Percentiles rank a stretch among this genome's conserved stretches.
These are phyloP conservation scores for Bubo scandiacus DNA, from an alignment of 2,113 vertebrate species.

Conservation along the genomic window DNA sequence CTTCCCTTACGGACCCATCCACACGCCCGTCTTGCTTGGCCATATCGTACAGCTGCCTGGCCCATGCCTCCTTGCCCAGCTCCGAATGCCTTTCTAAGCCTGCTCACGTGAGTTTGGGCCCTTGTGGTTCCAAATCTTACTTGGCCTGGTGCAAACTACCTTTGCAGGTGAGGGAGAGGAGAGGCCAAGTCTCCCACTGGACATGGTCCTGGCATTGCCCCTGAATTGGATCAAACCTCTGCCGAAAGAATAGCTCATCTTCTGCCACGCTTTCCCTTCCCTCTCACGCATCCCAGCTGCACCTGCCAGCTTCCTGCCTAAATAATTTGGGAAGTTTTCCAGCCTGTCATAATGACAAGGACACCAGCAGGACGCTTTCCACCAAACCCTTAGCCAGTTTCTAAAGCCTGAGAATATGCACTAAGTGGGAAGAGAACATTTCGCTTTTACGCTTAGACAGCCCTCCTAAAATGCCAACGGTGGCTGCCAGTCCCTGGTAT, in stretches of 20 bases:
- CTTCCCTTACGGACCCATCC: neutral
- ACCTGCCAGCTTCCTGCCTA: neutral
- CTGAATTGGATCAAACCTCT: neutral
- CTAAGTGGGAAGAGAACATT: neutral
- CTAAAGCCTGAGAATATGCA: neutral
- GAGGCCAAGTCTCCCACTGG: neutral
- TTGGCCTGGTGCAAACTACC: neutral
- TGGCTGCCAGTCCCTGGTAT: neutral
- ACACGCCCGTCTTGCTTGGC: rapidly evolving
- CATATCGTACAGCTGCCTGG: rapidly evolving
- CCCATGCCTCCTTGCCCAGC: rapidly evolving
- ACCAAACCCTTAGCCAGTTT: neutral
- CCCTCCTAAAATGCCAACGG: rapidly evolving
- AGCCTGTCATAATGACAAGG: neutral
- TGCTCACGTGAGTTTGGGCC: neutral
- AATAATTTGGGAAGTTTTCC: neutral
- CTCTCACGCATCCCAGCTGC: rapidly evolving
- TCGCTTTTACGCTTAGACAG: neutral
- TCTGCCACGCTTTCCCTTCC: neutral
- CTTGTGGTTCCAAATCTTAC: neutral
- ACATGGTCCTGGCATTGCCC: neutral
- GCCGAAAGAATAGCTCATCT: neutral
- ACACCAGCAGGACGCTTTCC: neutral
- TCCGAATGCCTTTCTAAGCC: neutral
- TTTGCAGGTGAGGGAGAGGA: neutral